These are phyloP conservation scores for Athripsodes cinereus DNA, from an alignment of 2,888 invertebrate genomes.

Conservation along the genomic window DNA sequence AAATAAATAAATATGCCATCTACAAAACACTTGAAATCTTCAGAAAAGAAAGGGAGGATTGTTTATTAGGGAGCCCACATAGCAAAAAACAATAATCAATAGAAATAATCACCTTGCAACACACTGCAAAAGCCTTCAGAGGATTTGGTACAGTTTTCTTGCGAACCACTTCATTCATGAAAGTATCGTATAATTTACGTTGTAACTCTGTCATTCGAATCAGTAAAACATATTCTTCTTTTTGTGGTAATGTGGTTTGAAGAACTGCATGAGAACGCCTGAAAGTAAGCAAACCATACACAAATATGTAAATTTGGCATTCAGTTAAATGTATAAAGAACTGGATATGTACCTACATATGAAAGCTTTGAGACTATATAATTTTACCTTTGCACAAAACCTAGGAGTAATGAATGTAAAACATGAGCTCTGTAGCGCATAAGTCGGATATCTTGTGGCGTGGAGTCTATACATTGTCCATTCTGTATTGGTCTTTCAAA, in stretches of 20 bases:
- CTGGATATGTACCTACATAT: no score
- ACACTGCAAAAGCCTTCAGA: constrained; percentile 95
- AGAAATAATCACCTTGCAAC: constrained; percentile 73
- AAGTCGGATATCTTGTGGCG: constrained; percentile 84
- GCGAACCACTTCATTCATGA: constrained; percentile 88
- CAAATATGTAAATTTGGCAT: not conserved
- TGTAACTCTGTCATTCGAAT: constrained; percentile 88
- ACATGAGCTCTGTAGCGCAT: constrained; percentile 97
- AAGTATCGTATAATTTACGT: constrained; percentile 82
- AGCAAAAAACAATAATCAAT: not conserved
- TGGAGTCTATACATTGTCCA: constrained; percentile 96
- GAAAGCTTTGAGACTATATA: no score
- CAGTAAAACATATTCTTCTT: constrained; percentile 90
- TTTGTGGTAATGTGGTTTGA: constrained; percentile 86
- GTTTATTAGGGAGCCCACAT: not conserved
- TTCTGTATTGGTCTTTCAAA: constrained; percentile 98
- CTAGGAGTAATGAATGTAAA: constrained; percentile 85
- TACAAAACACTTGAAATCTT: no score
- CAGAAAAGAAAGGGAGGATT: not conserved
- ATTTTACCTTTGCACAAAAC: constrained; percentile 84
- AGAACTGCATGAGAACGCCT: constrained; percentile 89
- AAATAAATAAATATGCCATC: no score
- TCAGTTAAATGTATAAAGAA: constrained; percentile 1
- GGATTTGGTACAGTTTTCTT: constrained; percentile 89
- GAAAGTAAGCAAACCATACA: constrained; percentile 29